Evolutionary conservation across 2,888 invertebrate species (phyloP).

Genomic region (Aphelenchoides bicaudatus): DNA sequence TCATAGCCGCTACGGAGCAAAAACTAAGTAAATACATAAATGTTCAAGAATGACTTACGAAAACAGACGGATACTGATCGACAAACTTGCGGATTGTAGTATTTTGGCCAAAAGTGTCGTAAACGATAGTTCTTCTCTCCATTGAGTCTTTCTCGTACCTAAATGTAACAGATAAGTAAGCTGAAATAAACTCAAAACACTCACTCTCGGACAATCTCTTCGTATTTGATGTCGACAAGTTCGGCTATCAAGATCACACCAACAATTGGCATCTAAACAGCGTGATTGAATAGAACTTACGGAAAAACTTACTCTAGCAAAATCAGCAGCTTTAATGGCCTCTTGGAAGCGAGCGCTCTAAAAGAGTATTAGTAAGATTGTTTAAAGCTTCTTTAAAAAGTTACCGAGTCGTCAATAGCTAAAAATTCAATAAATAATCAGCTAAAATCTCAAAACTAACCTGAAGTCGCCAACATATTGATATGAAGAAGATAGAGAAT

Average conservation of each 20-base stretch:
- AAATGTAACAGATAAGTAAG: too few species aligned
- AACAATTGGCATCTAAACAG: constrained; percentile 16
- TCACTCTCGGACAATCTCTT: constrained; percentile 19
- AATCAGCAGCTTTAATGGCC: neutral
- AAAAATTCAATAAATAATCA: too few species aligned
- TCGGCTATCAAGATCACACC: constrained; percentile 10
- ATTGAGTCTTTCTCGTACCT: constrained; percentile 20
- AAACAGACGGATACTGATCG: constrained; percentile 7
- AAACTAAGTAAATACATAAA: too few species aligned
- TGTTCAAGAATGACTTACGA: too few species aligned
- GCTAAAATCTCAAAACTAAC: too few species aligned
- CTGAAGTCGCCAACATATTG: too few species aligned
- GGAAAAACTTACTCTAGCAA: neutral
- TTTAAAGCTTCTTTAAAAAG: too few species aligned
- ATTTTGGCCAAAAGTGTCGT: constrained; percentile 15
- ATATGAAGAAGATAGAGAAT: too few species aligned
- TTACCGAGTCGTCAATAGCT: too few species aligned
- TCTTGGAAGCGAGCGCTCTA: too few species aligned
- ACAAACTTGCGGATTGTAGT: neutral
- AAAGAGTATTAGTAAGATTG: too few species aligned
- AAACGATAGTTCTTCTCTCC: constrained; percentile 19
- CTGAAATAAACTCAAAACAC: too few species aligned
- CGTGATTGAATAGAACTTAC: neutral
- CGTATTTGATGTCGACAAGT: neutral
- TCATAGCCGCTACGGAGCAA: constrained; percentile 19